Conservation (phyloP, 2,113 vertebrate genomes). For the Myotis yumanensis region DNA sequence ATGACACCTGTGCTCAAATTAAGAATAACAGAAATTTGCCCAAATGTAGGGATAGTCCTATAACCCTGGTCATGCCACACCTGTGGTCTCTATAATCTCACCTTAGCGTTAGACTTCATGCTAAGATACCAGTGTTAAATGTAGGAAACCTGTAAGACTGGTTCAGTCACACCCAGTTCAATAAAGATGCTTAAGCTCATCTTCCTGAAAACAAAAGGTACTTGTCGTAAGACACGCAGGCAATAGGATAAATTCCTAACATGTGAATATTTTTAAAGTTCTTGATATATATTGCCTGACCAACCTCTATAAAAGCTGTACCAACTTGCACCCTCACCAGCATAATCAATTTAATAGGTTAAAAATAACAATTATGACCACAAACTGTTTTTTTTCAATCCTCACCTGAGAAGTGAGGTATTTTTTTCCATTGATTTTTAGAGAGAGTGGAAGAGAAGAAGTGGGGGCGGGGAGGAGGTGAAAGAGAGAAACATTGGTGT, state of each 20-base stretch:
- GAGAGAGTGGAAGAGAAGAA: no score
- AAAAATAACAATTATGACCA: slow-evolving; percentile 33
- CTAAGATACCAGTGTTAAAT: not conserved
- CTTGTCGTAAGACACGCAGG: not conserved
- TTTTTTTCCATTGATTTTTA: no score
- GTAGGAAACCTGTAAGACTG: not conserved
- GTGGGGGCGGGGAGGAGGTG: no score
- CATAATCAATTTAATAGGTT: slow-evolving; percentile 1
- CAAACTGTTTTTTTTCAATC: not conserved
- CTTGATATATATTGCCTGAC: not conserved
- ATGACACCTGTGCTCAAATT: not conserved
- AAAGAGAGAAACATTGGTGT: no score
- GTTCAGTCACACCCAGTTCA: not conserved
- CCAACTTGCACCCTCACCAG: not conserved
- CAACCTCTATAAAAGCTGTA: not conserved
- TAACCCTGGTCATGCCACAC: not conserved
- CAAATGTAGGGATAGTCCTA: not conserved
- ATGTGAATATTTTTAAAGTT: slow-evolving; percentile 32
- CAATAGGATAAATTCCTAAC: not conserved
- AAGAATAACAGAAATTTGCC: not conserved
- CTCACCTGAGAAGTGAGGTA: no score
- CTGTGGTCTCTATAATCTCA: not conserved
- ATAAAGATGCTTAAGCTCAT: not conserved
- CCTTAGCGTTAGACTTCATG: not conserved
- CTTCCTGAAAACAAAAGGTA: not conserved